These are phyloP conservation scores for Scomberomorus guttatus DNA, from an alignment of 2,797 vertebrate genomes.

Conservation along the genomic window DNA sequence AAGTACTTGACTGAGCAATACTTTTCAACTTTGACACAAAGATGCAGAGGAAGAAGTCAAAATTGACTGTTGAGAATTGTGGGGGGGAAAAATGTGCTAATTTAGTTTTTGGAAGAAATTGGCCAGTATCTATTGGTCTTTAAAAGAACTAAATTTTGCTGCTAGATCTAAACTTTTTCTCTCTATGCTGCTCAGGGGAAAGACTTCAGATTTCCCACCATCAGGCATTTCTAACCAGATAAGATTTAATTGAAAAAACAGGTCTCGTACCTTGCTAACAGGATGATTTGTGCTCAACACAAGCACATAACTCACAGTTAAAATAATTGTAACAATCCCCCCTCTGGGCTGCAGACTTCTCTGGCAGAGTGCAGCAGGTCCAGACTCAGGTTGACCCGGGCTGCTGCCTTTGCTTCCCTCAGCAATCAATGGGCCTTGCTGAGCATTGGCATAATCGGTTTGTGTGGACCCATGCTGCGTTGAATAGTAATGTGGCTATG, in stretches of 20 bases:
- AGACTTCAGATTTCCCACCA: not conserved
- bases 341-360: not conserved
- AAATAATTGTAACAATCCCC: not conserved
- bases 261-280: not conserved
- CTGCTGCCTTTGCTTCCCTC: constrained; percentile 48
- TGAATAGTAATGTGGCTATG: constrained; percentile 66
- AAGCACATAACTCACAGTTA: constrained; percentile 1
- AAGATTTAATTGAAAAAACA: not conserved
- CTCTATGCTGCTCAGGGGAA: not conserved
- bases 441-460: constrained; percentile 59
- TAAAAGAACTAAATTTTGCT: not conserved
- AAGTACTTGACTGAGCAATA: not conserved
- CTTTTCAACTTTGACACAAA: not conserved
- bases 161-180: not conserved
- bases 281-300: constrained; percentile 2
- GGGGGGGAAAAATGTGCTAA: not conserved
- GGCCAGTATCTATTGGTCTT: not conserved
- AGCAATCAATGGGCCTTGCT: constrained; percentile 62
- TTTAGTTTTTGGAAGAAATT: not conserved
- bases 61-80: not conserved
- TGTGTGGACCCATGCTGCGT: constrained; percentile 39
- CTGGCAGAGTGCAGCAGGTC: constrained; percentile 41
- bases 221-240: not conserved
- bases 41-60: not conserved
- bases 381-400: constrained; percentile 25